Conservation (phyloP, 2,888 invertebrate species). For the Protodeltote pygarga region DNA sequence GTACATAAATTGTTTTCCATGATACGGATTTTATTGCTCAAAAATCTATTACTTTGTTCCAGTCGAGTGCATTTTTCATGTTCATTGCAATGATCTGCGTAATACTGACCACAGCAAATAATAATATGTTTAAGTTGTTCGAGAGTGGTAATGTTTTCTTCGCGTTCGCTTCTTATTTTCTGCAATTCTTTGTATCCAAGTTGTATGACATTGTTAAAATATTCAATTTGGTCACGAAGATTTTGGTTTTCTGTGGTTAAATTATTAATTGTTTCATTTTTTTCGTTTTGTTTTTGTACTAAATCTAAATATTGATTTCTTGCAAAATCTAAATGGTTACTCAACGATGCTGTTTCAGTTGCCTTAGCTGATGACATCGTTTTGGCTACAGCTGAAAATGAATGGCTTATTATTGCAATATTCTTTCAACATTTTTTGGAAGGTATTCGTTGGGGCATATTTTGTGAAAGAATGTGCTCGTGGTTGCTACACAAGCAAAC, state of each 20-base stretch:
- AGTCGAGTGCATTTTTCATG: conserved; percentile 52
- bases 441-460: too few relatives aligned
- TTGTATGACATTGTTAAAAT: conserved; percentile 58
- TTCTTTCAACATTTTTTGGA: too few relatives aligned
- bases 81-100: conserved; percentile 62
- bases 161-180: conserved; percentile 50
- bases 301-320: conserved; percentile 57
- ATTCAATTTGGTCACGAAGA: conserved; percentile 54
- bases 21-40: conserved; percentile 62
- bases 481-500: too few relatives aligned
- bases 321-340: conserved; percentile 49
- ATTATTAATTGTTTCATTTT: conserved; percentile 44
- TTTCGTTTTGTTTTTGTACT: conserved; percentile 48
- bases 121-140: conserved; percentile 65
- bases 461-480: too few relatives aligned
- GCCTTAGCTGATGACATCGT: conserved; percentile 60
- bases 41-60: conserved; percentile 64
- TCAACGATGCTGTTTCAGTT: conserved; percentile 54
- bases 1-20: conserved; percentile 58
- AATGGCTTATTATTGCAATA: background rate
- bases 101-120: conserved; percentile 63
- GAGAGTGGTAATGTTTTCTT: conserved; percentile 48
- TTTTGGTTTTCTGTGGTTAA: conserved; percentile 54
- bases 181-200: conserved; percentile 63
- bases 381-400: conserved; percentile 63